Base-by-base conservation (phyloP, 1,140 invertebrate species). In the Eciton burchellii region DNA sequence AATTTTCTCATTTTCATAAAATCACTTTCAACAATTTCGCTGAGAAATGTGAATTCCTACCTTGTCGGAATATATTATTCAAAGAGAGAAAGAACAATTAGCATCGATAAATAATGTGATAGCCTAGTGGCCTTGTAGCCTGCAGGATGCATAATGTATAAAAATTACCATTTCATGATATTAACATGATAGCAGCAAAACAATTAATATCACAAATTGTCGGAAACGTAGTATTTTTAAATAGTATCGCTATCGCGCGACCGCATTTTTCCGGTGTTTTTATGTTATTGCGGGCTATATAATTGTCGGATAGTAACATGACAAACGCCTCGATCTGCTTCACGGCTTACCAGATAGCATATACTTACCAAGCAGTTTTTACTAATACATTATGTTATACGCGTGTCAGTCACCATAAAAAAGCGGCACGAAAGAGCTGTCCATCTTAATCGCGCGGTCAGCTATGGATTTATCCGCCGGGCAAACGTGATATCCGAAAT, bases 351-450 rank as follows among this genome's bases (percentile, higher is more conserved):
- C 68, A 43, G 41, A 81, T n/a, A n/a, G n/a, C n/a, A 66, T 26
- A 86, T 47, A 68, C 56, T 73, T 54, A 72, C 14, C 9, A 9
- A 26, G 62, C 21, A 56, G 52, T 35, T 35, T 6, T 35, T 6
- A 35, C 35, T 35, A 35, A 35, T 16, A 62, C 45, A 62, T 52
- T 63, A 49, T 52, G 60, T 43, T 73, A 72, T 52, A 24, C 16
- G 43, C 43, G 68, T 56, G 89, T 91, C 91, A 92, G 62, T 92
- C 89, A 89, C 72, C 24, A 89, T 91, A 88, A 92, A 90, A 70
- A 56, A 83, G 86, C 89, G 85, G 88, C 77, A 49, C 45, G 76
- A 88, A 91, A 90, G 86, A 87, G 70, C 84, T 90, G 91, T 91
- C 90, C 77, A 91, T 92, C 91, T 90, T 90, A 88, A 91, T 91